phyloP scores from a whole-genome alignment of 2,797 vertebrate species.

The Gallirallus australis region DNA sequence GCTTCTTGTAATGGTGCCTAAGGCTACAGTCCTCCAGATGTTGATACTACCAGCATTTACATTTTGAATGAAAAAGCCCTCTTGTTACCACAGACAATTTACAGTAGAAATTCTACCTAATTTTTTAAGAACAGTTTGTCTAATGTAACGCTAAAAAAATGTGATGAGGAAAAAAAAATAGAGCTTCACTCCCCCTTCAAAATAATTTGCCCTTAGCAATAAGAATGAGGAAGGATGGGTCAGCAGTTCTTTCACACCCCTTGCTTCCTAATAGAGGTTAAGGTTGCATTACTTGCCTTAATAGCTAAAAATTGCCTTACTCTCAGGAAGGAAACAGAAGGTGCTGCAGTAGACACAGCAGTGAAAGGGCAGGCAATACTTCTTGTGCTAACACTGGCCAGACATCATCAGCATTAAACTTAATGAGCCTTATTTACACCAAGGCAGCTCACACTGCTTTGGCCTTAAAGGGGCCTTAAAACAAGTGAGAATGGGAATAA shows the following conservation, averaged over 20 bases:
- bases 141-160: constrained; percentile 20
- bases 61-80: constrained; percentile 21
- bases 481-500: background rate
- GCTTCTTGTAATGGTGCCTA: constrained; percentile 76
- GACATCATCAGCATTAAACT: constrained; percentile 5
- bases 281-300: background rate
- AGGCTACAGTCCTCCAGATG: constrained; percentile 77
- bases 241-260: background rate
- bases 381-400: background rate
- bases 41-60: constrained; percentile 55
- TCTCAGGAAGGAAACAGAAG: background rate
- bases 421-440: constrained; percentile 1
- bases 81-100: constrained; percentile 15
- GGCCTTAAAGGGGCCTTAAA: constrained; percentile 7
- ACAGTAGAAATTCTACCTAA: background rate
- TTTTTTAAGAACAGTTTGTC: background rate
- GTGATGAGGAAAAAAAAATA: background rate
- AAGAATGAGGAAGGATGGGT: background rate
- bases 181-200: background rate
- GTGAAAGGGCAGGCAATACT: background rate
- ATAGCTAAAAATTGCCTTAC: background rate
- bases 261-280: background rate
- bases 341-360: background rate
- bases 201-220: background rate
- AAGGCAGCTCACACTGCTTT: background rate